Conservation (phyloP, 1,140 invertebrate species). For the Platorchestia sp. region DNA sequence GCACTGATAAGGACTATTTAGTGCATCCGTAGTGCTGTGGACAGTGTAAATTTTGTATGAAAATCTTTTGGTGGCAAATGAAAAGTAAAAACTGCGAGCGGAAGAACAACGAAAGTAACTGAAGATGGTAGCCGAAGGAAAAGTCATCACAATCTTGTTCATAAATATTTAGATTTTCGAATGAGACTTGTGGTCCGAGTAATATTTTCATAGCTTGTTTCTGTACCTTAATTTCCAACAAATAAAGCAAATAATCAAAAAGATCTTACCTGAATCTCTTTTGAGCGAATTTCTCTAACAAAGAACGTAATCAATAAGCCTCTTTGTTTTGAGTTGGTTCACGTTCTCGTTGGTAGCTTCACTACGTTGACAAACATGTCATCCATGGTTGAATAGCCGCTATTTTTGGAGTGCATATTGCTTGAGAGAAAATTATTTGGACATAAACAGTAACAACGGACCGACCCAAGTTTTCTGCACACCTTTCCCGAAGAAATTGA, state of each 20-base stretch:
- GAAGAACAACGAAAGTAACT: background rate
- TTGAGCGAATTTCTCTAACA: background rate
- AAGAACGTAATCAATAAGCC: too few relatives aligned
- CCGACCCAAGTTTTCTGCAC: too few relatives aligned
- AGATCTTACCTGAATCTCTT: background rate
- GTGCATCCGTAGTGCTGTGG: background rate
- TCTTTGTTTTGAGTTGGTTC: too few relatives aligned
- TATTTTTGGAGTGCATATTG: too few relatives aligned
- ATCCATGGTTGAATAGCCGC: too few relatives aligned
- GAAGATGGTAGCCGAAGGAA: background rate
- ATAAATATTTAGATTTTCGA: background rate
- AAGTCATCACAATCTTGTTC: background rate
- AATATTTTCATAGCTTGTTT: background rate
- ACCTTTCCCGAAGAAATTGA: too few relatives aligned
- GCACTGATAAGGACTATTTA: background rate
- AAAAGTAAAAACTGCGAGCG: background rate
- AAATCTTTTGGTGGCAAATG: background rate
- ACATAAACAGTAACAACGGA: too few relatives aligned
- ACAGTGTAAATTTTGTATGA: background rate
- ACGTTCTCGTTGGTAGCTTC: too few relatives aligned
- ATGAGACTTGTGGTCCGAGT: background rate
- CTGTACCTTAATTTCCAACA: background rate
- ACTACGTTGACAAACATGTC: too few relatives aligned
- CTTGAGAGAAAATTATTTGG: too few relatives aligned
- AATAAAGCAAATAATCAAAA: background rate